Percentiles rank a stretch among this genome's conserved stretches.
These are phyloP conservation scores for Brachionus sp. DNA, from an alignment of 1,140 invertebrate species.

Conservation along the genomic window DNA sequence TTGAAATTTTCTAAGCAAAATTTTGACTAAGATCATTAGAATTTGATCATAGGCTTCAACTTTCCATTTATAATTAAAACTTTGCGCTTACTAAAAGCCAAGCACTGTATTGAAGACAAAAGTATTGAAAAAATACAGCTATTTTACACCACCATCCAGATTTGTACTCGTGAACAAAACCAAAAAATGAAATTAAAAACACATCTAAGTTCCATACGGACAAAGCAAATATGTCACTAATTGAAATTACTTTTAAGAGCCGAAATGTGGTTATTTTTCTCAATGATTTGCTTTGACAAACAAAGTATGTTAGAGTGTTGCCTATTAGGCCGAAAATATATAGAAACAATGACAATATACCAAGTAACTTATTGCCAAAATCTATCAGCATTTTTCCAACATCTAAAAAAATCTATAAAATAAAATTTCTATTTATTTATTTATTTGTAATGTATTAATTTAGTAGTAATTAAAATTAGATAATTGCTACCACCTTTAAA, in stretches of 20 bases:
- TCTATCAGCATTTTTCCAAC: background rate
- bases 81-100: background rate
- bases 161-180: background rate
- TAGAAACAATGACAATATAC: background rate
- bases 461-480: too few relatives aligned
- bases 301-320: background rate
- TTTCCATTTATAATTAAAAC: too few relatives aligned
- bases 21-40: too few relatives aligned
- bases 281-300: background rate
- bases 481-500: too few relatives aligned
- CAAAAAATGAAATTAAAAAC: background rate
- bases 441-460: too few relatives aligned
- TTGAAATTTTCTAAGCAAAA: too few relatives aligned
- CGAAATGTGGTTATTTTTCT: background rate
- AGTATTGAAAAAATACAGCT: background rate
- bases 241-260: background rate
- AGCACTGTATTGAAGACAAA: conserved; percentile 10
- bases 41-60: background rate
- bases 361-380: background rate
- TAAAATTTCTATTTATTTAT: background rate
- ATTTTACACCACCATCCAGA: conserved; percentile 12
- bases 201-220: conserved; percentile 8
- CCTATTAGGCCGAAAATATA: background rate
- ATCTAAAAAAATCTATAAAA: background rate
- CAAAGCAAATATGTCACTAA: conserved; percentile 2